Conservation (phyloP, 2,113 vertebrate species). For the Chaenogobius annularis region DNA sequence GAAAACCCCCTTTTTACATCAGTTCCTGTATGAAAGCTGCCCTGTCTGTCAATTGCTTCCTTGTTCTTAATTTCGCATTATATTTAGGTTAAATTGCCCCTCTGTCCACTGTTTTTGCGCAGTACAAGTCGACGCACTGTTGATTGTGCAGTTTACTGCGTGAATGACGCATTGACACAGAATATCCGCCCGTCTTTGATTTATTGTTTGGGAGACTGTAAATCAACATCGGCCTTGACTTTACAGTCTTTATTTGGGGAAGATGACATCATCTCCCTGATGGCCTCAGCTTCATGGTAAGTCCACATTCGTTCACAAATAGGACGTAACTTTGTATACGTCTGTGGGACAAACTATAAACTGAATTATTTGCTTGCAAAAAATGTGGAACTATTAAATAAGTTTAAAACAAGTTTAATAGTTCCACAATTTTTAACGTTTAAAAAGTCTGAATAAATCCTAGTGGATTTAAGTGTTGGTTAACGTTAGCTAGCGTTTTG, state of each 20-base stretch:
- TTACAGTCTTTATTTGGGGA: conserved; percentile 25
- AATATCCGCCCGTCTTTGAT: conserved; percentile 4
- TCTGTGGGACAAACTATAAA: too few species aligned
- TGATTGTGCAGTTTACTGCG: conserved; percentile 15
- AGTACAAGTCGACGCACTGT: conserved; percentile 31
- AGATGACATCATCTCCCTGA: conserved; percentile 8
- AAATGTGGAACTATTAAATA: too few species aligned
- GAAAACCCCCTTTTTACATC: conserved; percentile 48
- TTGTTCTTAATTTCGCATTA: conserved; percentile 53
- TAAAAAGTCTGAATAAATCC: too few species aligned
- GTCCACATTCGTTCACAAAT: neutral
- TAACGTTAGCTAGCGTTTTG: too few species aligned
- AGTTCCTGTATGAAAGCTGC: conserved; percentile 29
- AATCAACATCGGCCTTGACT: neutral
- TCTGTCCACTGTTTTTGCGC: conserved; percentile 56
- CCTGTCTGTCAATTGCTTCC: conserved; percentile 61
- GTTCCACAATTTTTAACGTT: too few species aligned
- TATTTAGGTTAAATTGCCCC: conserved; percentile 65
- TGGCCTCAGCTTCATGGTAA: neutral
- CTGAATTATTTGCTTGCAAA: too few species aligned
- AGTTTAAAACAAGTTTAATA: too few species aligned
- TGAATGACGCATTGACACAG: conserved; percentile 10
- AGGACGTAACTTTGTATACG: too few species aligned
- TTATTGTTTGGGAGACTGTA: conserved; percentile 20
- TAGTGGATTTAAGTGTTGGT: too few species aligned